These are phyloP conservation scores for Tachypleus tridentatus DNA, from an alignment of 1,140 invertebrate species.

Conservation along the genomic window DNA sequence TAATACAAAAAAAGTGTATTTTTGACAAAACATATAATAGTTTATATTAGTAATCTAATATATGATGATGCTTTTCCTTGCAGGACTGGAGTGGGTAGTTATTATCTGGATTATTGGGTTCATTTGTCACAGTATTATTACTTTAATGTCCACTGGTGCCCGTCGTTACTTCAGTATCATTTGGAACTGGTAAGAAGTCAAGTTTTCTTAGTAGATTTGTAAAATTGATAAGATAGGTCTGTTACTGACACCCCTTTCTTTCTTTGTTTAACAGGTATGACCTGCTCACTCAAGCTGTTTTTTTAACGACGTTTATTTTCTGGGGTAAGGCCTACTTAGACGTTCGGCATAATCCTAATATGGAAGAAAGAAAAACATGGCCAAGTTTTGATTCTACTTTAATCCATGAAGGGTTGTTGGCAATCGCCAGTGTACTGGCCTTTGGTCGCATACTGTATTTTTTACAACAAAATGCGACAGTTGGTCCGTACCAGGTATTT, in stretches of 20 bases:
- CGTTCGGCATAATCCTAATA: conserved; percentile 32
- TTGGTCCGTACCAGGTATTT: conserved; percentile 11
- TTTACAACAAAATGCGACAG: conserved; percentile 7
- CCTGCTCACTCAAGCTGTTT: conserved; percentile 35
- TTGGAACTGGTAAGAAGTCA: conserved; percentile 13
- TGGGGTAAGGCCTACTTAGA: conserved; percentile 40
- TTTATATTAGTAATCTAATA: too few species aligned
- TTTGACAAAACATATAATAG: too few species aligned
- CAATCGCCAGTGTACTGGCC: conserved; percentile 56
- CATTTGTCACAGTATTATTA: conserved; percentile 6
- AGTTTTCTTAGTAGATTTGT: too few species aligned
- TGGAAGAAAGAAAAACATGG: conserved; percentile 52
- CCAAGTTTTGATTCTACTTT: conserved; percentile 53
- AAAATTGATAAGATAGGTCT: too few species aligned
- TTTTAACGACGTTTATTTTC: conserved; percentile 38
- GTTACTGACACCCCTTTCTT: too few species aligned
- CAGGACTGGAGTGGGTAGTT: conserved; percentile 35
- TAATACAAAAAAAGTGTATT: too few species aligned
- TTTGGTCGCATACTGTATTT: conserved; percentile 33
- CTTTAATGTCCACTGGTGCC: not conserved
- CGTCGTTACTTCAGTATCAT: conserved; percentile 9
- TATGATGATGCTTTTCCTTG: conserved; percentile 12
- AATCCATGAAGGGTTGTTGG: conserved; percentile 56
- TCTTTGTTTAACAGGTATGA: conserved; percentile 36
- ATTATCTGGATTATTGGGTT: conserved; percentile 10